Percentiles rank a stretch among this genome's conserved stretches.
Evolutionary conservation across 2,888 invertebrate genomes (phyloP).

Genomic region (Xanthia togata): DNA sequence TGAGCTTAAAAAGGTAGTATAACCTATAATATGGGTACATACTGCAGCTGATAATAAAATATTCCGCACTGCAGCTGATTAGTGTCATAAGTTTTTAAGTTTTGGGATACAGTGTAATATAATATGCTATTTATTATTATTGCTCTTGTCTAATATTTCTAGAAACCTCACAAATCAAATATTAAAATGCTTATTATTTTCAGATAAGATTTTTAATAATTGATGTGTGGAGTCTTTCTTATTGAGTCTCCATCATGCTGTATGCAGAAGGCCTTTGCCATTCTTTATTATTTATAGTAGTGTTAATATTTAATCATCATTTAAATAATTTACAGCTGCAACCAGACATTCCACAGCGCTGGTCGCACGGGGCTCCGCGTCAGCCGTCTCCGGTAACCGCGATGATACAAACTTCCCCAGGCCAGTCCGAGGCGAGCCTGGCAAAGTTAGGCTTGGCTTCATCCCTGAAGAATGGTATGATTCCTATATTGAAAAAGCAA

Average conservation of each 20-base stretch:
- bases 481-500: not conserved
- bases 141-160: not conserved
- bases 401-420: slow-evolving; percentile 94
- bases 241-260: not conserved
- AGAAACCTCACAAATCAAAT: not conserved
- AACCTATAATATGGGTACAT: slow-evolving; percentile 49
- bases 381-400: slow-evolving; percentile 90
- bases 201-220: not conserved
- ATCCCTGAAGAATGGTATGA: slow-evolving; percentile 97
- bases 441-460: slow-evolving; percentile 96
- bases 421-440: slow-evolving; percentile 92
- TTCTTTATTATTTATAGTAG: too few species aligned
- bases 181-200: not conserved
- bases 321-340: slow-evolving; percentile 76
- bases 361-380: slow-evolving; percentile 88
- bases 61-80: slow-evolving; percentile 34
- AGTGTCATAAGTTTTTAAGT: not conserved
- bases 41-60: slow-evolving; percentile 35
- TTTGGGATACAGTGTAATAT: not conserved
- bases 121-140: not conserved
- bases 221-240: not conserved
- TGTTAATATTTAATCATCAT: not conserved
- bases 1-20: slow-evolving; percentile 14
- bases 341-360: slow-evolving; percentile 88
- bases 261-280: not conserved